Evolutionary conservation across 2,888 invertebrate species (phyloP).

Genomic region (Tipula vernalis): DNA sequence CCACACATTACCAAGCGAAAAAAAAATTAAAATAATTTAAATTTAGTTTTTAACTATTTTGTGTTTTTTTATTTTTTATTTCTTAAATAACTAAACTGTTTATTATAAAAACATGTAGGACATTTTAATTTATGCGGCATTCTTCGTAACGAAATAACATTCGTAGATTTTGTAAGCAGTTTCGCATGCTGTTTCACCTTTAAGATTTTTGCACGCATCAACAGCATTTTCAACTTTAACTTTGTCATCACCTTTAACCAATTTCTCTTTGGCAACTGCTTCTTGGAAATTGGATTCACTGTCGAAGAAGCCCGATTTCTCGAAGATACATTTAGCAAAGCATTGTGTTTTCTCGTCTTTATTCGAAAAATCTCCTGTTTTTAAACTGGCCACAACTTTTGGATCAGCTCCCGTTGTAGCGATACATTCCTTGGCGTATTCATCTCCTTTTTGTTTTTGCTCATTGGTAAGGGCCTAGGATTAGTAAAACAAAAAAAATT

Average conservation of each 20-base stretch:
- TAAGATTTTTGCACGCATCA: slow-evolving; percentile 14
- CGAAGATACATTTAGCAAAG: slow-evolving; percentile 29
- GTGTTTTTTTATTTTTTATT: background rate
- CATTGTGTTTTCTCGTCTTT: slow-evolving; percentile 23
- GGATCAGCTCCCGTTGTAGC: slow-evolving; percentile 21
- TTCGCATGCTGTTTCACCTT: slow-evolving; percentile 8
- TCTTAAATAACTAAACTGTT: background rate
- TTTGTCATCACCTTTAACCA: slow-evolving; percentile 11
- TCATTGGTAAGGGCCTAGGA: slow-evolving; percentile 20
- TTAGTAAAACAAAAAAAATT: background rate
- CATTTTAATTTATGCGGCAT: background rate
- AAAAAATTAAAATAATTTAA: background rate
- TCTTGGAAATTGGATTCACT: slow-evolving; percentile 23
- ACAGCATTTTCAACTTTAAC: slow-evolving; percentile 11
- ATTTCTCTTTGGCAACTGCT: slow-evolving; percentile 15
- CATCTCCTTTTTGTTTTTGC: slow-evolving; percentile 23
- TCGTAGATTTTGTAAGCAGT: background rate
- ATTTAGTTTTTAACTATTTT: background rate
- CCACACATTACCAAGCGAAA: background rate
- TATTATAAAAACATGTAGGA: background rate
- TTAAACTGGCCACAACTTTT: slow-evolving; percentile 23
- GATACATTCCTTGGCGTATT: slow-evolving; percentile 21
- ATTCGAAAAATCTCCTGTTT: slow-evolving; percentile 21
- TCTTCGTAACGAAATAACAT: background rate
- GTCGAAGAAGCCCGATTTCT: slow-evolving; percentile 23